Evolutionary conservation across 2,113 vertebrate genomes (phyloP).

Genomic region (Orthonyx spaldingii): DNA sequence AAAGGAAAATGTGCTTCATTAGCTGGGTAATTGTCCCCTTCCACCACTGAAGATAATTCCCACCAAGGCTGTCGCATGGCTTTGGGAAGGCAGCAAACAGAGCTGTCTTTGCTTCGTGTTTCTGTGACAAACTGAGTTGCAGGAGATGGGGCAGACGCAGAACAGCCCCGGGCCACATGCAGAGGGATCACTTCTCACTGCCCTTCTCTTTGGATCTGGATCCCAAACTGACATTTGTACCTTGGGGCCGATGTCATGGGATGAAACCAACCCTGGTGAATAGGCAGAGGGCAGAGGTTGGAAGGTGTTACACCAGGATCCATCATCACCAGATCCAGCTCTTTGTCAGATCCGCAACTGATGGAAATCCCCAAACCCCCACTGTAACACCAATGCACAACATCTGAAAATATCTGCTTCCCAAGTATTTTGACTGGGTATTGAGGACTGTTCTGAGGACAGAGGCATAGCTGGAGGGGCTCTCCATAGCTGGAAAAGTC

Average conservation of each 20-base stretch:
- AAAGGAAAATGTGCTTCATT: conserved; percentile 57
- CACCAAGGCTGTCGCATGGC: conserved; percentile 22
- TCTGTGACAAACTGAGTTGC: not conserved
- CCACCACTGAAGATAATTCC: conserved; percentile 28
- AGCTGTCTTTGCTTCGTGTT: not conserved
- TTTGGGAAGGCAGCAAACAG: conserved; percentile 32
- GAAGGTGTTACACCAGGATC: not conserved
- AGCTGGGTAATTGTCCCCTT: conserved; percentile 63
- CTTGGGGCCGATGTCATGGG: not conserved
- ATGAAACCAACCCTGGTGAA: not conserved
- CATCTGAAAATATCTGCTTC: not conserved
- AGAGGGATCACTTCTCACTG: not conserved
- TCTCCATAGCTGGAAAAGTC: not conserved
- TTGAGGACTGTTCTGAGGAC: not conserved
- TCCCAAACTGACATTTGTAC: not conserved
- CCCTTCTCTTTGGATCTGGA: not conserved
- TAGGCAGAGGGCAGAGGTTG: not conserved
- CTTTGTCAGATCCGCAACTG: not conserved
- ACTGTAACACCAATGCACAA: not conserved
- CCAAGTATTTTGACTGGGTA: not conserved
- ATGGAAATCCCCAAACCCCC: not conserved
- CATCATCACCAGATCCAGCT: not conserved
- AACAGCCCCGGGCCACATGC: not conserved
- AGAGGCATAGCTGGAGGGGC: not conserved
- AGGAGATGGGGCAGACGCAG: not conserved